Evolutionary conservation across 2,888 invertebrate genomes (phyloP), one percentile per base, ranked within the genome.

Genomic region (Dryadula phaetusa): DNA sequence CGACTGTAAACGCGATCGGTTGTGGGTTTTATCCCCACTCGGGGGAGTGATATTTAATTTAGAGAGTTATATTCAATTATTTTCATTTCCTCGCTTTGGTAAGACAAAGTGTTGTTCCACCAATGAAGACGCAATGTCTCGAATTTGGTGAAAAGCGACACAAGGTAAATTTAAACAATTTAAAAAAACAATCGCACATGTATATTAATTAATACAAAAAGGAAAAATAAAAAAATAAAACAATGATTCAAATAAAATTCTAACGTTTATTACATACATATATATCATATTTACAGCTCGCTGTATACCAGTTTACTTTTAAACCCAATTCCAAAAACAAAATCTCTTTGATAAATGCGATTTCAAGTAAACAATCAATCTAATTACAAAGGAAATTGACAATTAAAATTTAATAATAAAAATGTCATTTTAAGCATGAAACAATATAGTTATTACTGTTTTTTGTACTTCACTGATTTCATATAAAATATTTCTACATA

Each of bases 251-350:
- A 82, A 82, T 85, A 83, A 84, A 84, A 86, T 81, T 88, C 86
- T 87, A 87, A 85, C 49, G 88, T 88, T 77, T 86, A 86, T 86
- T 83, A 85, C 80, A 83, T 84, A 85, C 80, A 82, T 79, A 82
- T 84, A 37, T 82, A 49, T 80, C 79, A 83, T 89, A 90, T 90
- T 89, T 90, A 90, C 90, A 89, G 40, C 56, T 82, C 84, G 84
- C 79, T 84, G 79, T 82, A 81, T 83, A 32, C 61, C 64, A 40
- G 40, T 56, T 40, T 56, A 56, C 37, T 40, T 40, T 40, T 56
- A 20, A n/a, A 56, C 14, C 56, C 8, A 56, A 22, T 56, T 56
- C 34, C 14, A 40, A 22, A 53, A 16, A 53, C 5, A 32, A 10
- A 54, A 20, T 1, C 14, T 12, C 3, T 7, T 25, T 16, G 14